Base-by-base conservation (phyloP, 2,888 invertebrate species). In the Cecidostiba fungosa region DNA sequence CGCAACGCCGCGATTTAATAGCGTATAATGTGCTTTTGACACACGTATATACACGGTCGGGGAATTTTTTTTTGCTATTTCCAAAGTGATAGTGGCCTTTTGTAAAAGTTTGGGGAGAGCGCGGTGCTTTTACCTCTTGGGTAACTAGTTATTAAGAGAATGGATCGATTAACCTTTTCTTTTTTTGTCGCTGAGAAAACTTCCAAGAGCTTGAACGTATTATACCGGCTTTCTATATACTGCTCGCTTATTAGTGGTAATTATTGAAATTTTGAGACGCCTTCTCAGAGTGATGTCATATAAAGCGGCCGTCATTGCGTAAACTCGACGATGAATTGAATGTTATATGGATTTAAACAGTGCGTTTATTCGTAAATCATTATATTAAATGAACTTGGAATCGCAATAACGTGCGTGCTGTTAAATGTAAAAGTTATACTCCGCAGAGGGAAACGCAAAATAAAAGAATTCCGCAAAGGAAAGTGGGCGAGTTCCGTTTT, bases 61-160 rank as follows among this genome's bases (percentile, higher is more conserved):
- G 6, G 23, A 43, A 70, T 70, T 70, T 39, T 39, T 47, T 79
- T 32, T 69, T 23, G 1, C 3, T 32, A 47, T 23, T 72, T 32
- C 70, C 36, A 70, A 77, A 69, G 77, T 54, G 82, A 77, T 66
- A 66, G 82, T 12, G 76, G 50, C 10, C 70, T 54, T 76, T 74
- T 74, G 76, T 77, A 78, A 83, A 78, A 83, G 43, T 83, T 83
- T 77, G 16, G 32, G 62, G 54, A 54, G 26, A 54, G 77, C 36
- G 77, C n/a, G 19, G 32, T 62, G 69, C 82, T 78, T 43, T 77
- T 77, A 72, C 62, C 72, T 72, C 47, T 72, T 72, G 54, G 72
- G 29, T 62, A 83, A 72, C 83, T 12, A 36, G 47, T 83, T 83
- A 83, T 83, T 83, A 83, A 78, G 72, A 59, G 83, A 77, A 78